These are phyloP conservation scores for Pherbina coryleti DNA, from an alignment of 2,888 invertebrate species.

Conservation along the genomic window DNA sequence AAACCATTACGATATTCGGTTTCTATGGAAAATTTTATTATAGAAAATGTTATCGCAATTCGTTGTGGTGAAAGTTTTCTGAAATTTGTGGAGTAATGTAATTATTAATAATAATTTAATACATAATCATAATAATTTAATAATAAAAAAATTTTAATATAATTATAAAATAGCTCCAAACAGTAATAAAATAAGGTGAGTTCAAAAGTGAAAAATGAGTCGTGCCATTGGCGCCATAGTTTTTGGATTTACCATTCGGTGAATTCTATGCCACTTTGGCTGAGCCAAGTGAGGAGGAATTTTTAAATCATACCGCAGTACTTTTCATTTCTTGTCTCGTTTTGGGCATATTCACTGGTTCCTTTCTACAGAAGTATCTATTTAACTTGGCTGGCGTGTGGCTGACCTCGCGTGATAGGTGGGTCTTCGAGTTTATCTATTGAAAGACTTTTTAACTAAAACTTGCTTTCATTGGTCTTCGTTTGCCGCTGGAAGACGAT, in stretches of 20 bases:
- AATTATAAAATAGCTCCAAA: too few species aligned
- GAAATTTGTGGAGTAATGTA: too few species aligned
- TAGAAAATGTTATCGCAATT: too few species aligned
- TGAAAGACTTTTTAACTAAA: not conserved
- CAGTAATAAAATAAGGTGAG: too few species aligned
- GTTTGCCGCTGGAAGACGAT: slow-evolving; percentile 78
- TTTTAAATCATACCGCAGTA: slow-evolving; percentile 73
- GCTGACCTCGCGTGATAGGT: slow-evolving; percentile 77
- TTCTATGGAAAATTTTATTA: too few species aligned
- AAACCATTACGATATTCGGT: too few species aligned
- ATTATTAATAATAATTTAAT: too few species aligned
- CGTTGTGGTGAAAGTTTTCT: too few species aligned
- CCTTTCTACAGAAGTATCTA: slow-evolving; percentile 80
- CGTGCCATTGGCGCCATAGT: slow-evolving; percentile 76
- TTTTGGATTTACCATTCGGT: slow-evolving; percentile 82
- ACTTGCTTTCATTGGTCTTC: slow-evolving; percentile 42
- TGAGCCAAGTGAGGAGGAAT: slow-evolving; percentile 72
- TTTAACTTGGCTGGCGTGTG: slow-evolving; percentile 84
- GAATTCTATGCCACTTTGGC: slow-evolving; percentile 82
- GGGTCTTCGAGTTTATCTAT: not conserved
- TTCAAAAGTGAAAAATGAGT: too few species aligned
- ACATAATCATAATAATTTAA: too few species aligned
- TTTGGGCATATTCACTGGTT: slow-evolving; percentile 76
- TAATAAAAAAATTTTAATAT: too few species aligned
- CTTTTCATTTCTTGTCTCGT: slow-evolving; percentile 77